phyloP scores from a whole-genome alignment of 2,888 invertebrate genomes.

The Xestia sexstrigata region DNA sequence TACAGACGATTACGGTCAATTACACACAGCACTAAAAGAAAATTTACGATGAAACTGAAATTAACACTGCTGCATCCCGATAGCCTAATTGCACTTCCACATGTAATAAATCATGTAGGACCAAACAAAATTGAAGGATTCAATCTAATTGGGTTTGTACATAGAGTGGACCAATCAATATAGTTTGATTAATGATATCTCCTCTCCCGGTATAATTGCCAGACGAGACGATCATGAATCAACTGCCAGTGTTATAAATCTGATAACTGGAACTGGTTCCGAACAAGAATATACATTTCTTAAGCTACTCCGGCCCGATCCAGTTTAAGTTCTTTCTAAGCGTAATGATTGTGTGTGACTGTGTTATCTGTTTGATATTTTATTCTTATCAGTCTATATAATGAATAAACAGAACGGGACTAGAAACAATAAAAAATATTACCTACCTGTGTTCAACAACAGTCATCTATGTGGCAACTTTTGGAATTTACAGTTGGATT shows the following conservation, averaged over 20 bases:
- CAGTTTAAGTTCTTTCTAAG: slow-evolving; percentile 65
- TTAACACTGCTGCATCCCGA: slow-evolving; percentile 82
- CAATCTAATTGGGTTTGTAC: slow-evolving; percentile 88
- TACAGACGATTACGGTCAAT: slow-evolving; percentile 82
- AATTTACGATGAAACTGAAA: slow-evolving; percentile 86
- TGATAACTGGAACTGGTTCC: slow-evolving; percentile 85
- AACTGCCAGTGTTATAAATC: slow-evolving; percentile 87
- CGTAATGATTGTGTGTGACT: slow-evolving; percentile 60
- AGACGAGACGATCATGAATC: slow-evolving; percentile 87
- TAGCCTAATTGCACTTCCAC: slow-evolving; percentile 82
- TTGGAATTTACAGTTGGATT: slow-evolving; percentile 61
- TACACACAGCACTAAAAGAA: slow-evolving; percentile 81
- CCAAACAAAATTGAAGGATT: slow-evolving; percentile 87
- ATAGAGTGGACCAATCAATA: slow-evolving; percentile 87
- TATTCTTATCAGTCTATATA: slow-evolving; percentile 78
- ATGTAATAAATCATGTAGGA: slow-evolving; percentile 85
- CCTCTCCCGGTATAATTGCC: slow-evolving; percentile 87
- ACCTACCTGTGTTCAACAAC: slow-evolving; percentile 70
- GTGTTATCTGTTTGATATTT: slow-evolving; percentile 73
- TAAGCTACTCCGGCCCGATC: slow-evolving; percentile 68
- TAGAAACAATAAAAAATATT: slow-evolving; percentile 73
- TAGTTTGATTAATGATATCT: slow-evolving; percentile 89
- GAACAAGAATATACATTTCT: slow-evolving; percentile 76
- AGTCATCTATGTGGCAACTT: slow-evolving; percentile 52
- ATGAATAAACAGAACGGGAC: slow-evolving; percentile 71